Conservation (phyloP, 2,888 invertebrate species). For the Cosmia pyralina region DNA sequence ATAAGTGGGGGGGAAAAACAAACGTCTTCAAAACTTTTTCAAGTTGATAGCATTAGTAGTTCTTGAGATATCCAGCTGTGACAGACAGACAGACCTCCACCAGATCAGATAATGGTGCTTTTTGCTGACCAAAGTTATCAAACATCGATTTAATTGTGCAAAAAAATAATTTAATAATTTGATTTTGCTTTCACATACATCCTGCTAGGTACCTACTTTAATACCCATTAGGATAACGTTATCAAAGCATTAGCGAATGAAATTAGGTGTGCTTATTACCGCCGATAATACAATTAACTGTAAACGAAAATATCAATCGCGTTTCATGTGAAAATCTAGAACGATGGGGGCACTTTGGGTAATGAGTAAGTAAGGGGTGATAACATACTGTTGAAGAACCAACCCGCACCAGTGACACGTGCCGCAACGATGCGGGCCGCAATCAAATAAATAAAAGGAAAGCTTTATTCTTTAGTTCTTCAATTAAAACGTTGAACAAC, state of each 20-base stretch:
- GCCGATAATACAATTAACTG: slow-evolving; percentile 48
- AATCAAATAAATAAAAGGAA: slow-evolving; percentile 63
- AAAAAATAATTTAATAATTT: too few species aligned
- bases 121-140: too few species aligned
- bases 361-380: slow-evolving; percentile 78
- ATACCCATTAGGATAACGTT: slow-evolving; percentile 22
- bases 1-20: too few species aligned
- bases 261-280: slow-evolving; percentile 33
- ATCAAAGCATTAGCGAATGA: slow-evolving; percentile 38
- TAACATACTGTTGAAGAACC: slow-evolving; percentile 68
- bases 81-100: too few species aligned
- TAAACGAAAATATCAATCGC: slow-evolving; percentile 63
- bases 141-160: slow-evolving; percentile 1
- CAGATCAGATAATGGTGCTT: too few species aligned
- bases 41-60: too few species aligned
- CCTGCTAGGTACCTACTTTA: not conserved
- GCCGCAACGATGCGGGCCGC: slow-evolving; percentile 69
- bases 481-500: slow-evolving; percentile 48
- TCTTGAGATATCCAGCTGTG: too few species aligned
- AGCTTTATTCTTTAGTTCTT: slow-evolving; percentile 52
- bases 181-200: slow-evolving; percentile 6
- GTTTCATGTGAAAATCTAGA: slow-evolving; percentile 83
- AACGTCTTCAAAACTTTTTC: too few species aligned
- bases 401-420: slow-evolving; percentile 76
- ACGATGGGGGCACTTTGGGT: slow-evolving; percentile 80